Evolutionary conservation across 2,113 vertebrate genomes (phyloP), one percentile per base, ranked within the genome.

Genomic region (Pseudopipra pipra): DNA sequence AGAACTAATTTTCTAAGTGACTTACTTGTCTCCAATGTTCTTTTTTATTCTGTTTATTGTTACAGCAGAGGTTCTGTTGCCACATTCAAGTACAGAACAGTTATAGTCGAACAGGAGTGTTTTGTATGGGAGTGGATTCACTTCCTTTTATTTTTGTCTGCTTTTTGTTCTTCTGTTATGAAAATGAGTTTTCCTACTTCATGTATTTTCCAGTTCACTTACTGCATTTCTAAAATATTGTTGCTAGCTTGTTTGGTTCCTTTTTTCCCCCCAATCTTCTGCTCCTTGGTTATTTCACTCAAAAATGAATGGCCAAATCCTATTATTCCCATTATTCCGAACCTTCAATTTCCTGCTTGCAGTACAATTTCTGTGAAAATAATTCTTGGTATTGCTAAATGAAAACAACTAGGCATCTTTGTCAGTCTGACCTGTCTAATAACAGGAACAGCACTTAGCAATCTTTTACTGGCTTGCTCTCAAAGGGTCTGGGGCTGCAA

Each of bases 1-100:
- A 96, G 17, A 43, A 91, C 51, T 91, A 90, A 95, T 97, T 91
- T 93, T 95, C 87, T 86, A 88, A 94, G 72, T 80, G 59, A 90
- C 71, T 95, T 79, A 72, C 44, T 93, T 86, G 39, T 86, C 68
- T 73, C 47, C n/a, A 75, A 18, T 67, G 7, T 67, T 95, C 62
- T 87, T 44, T 82, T 83, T 59, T 80, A 74, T 90, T 74, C 35
- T 16, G 5, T 87, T 90, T 94, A 58, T 83, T 90, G 33, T 67
- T 85, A n/a, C 52, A 77, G 68, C 35, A 88, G 35, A 80, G 12
- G 5, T 88, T 92, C 47, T 85, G 18, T 51, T 92, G 63, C 68
- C 0, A 2, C 63, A 81, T 4, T 80, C 77, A 93, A 94, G 74
- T 58, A 85, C 24, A 55, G 62, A 91, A 58, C 66, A 66, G 76